Conservation (phyloP, 92 coral and sea anemone genomes). For the Umimayanthus chanpuru region DNA sequence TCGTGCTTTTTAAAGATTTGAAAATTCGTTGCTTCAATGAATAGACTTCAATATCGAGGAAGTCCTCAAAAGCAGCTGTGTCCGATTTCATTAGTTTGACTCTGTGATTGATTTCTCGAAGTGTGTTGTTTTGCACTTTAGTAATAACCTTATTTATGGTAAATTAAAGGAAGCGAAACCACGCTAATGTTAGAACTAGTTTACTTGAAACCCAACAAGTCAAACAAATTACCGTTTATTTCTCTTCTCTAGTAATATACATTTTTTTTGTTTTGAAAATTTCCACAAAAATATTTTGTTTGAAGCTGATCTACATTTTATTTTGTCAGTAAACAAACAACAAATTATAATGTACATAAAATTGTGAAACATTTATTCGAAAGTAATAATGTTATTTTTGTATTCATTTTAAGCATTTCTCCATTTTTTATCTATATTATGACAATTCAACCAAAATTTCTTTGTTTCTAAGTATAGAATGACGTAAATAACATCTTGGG, state of each 20-base stretch:
- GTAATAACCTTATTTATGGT: not conserved
- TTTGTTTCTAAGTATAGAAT: too few species aligned
- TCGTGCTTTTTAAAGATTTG: too few species aligned
- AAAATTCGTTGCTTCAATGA: not conserved
- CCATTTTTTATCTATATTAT: too few species aligned
- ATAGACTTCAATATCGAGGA: not conserved
- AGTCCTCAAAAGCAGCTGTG: constrained; percentile 1
- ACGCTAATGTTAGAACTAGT: not conserved
- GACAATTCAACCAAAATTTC: too few species aligned
- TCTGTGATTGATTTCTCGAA: not conserved
- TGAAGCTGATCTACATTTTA: too few species aligned
- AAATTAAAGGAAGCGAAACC: not conserved
- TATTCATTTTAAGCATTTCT: too few species aligned
- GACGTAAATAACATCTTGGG: too few species aligned
- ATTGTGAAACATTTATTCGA: not conserved
- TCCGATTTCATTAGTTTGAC: not conserved
- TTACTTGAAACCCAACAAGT: not conserved
- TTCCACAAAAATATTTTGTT: not conserved
- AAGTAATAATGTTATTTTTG: too few species aligned
- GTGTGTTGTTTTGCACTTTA: not conserved
- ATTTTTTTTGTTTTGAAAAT: too few species aligned
- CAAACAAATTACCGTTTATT: not conserved
- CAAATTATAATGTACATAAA: not conserved
- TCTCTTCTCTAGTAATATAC: not conserved
- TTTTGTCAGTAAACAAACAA: not conserved